phyloP scores from a whole-genome alignment of 2,888 invertebrate species.

The Sphaerophoria rueppellii region DNA sequence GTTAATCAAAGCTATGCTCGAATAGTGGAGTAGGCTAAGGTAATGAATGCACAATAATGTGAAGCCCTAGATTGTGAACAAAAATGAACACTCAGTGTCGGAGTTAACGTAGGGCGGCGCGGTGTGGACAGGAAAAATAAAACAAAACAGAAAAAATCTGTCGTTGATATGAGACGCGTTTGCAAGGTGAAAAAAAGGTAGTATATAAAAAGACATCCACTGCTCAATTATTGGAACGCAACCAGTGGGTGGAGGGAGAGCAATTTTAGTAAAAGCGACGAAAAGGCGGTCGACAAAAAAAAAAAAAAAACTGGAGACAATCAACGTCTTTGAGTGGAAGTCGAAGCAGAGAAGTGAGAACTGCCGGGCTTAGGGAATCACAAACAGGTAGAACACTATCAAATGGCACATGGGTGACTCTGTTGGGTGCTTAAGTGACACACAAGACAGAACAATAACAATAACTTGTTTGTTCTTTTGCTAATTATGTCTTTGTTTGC shows the following conservation, averaged over 20 bases:
- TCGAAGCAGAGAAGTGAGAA: conserved; percentile 34
- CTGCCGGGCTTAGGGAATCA: neutral
- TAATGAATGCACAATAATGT: conserved; percentile 69
- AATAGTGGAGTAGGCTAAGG: conserved; percentile 62
- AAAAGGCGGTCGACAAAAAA: conserved; percentile 12
- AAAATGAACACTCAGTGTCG: neutral
- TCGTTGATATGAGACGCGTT: conserved; percentile 23
- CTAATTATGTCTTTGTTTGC: conserved; percentile 49
- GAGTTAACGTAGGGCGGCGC: conserved; percentile 10
- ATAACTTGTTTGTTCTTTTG: conserved; percentile 65
- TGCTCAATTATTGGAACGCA: conserved; percentile 34
- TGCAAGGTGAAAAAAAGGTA: conserved; percentile 30
- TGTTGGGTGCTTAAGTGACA: conserved; percentile 32
- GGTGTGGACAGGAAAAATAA: conserved; percentile 48
- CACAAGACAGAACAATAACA: conserved; percentile 52
- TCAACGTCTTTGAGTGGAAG: conserved; percentile 28
- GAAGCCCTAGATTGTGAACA: conserved; percentile 69
- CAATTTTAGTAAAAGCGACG: too few relatives aligned
- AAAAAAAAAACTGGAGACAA: conserved; percentile 33
- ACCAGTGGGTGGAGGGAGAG: conserved; percentile 57
- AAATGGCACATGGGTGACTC: conserved; percentile 65
- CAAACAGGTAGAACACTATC: conserved; percentile 40
- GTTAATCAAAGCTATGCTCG: conserved; percentile 53
- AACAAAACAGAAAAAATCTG: neutral
- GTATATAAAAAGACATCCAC: conserved; percentile 15